Evolutionary conservation across 1,140 invertebrate genomes (phyloP).

Genomic region (Drosophila willistoni): DNA sequence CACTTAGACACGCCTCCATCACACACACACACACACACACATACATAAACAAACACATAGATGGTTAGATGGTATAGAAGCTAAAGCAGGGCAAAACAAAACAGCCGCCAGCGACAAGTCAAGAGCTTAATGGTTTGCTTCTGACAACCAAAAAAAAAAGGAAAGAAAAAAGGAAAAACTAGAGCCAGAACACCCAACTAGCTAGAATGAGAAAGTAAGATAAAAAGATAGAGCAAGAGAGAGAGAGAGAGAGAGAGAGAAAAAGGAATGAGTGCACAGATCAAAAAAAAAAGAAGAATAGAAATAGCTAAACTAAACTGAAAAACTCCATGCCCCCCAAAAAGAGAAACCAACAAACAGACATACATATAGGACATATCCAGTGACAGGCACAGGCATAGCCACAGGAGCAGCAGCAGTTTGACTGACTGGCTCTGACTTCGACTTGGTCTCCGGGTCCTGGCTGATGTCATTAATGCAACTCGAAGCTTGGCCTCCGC

Average conservation of each 20-base stretch:
- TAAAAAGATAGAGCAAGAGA: neutral
- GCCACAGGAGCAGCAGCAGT: conserved; percentile 34
- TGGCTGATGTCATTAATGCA: conserved; percentile 76
- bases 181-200: neutral
- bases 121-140: conserved; percentile 65
- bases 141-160: conserved; percentile 47
- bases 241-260: neutral
- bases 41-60: neutral
- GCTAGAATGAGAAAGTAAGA: neutral
- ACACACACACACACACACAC: neutral
- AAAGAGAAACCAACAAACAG: conserved; percentile 10
- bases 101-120: conserved; percentile 50
- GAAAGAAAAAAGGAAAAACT: conserved; percentile 11
- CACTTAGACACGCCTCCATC: conserved; percentile 28
- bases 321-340: conserved; percentile 8
- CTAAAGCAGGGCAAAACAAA: conserved; percentile 14
- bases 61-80: neutral
- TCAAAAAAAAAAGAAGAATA: neutral
- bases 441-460: conserved; percentile 62
- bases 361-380: conserved; percentile 4
- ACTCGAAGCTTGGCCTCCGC: conserved; percentile 45
- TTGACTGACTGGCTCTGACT: conserved; percentile 75
- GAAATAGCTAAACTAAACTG: conserved; percentile 37
- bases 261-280: neutral
- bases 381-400: conserved; percentile 57